These are phyloP conservation scores for Limnephilus rhombicus DNA, from an alignment of 2,888 invertebrate genomes.

Conservation along the genomic window DNA sequence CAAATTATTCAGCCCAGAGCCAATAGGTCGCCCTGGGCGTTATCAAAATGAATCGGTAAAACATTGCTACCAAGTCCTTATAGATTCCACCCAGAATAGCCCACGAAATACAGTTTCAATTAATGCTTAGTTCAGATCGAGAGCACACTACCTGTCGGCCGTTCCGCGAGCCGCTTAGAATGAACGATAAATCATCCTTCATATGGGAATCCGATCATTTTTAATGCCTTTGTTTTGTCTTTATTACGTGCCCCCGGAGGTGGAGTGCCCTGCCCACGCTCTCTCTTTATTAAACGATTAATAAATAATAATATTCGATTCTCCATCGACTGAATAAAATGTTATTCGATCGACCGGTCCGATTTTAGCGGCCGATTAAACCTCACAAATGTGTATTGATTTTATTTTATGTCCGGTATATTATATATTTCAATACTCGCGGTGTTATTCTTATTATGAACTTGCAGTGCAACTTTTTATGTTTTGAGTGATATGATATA, in stretches of 20 bases:
- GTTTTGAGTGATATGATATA: not conserved
- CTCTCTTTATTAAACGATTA: constrained; percentile 64
- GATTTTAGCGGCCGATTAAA: constrained; percentile 22
- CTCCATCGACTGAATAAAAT: constrained; percentile 16
- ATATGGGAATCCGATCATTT: constrained; percentile 65
- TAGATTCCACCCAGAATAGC: constrained; percentile 6
- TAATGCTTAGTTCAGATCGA: constrained; percentile 37
- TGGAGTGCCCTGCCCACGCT: constrained; percentile 62
- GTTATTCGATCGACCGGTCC: constrained; percentile 29
- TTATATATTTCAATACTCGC: not conserved
- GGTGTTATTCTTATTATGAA: not conserved
- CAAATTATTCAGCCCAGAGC: not conserved
- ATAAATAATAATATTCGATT: constrained; percentile 64
- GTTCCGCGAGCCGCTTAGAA: constrained; percentile 52
- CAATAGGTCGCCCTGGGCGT: not conserved
- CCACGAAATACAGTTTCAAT: constrained; percentile 40
- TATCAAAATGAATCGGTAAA: constrained; percentile 20
- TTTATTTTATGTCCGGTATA: not conserved
- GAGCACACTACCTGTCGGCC: constrained; percentile 39
- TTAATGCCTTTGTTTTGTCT: constrained; percentile 65
- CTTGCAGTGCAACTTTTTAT: not conserved
- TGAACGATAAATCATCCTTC: constrained; percentile 61
- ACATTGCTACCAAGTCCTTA: not conserved
- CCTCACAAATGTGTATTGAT: constrained; percentile 19
- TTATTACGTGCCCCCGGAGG: constrained; percentile 65